Conservation (phyloP, 2,888 invertebrate genomes). For the Osmoderma eremita region DNA sequence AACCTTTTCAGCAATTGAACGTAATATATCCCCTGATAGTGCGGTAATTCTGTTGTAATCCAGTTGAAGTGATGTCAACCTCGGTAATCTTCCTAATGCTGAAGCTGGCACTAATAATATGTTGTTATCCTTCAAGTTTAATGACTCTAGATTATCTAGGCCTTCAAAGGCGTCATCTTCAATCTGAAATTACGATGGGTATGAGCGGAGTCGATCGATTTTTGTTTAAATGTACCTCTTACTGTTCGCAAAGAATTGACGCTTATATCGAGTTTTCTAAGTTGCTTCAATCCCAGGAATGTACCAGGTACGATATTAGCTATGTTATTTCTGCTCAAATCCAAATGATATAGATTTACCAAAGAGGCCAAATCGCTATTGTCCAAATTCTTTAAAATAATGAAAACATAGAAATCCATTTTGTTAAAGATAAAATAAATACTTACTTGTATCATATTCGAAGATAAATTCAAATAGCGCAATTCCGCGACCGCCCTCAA, state of each 20-base stretch:
- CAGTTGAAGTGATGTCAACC: conserved; percentile 77
- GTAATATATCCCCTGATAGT: conserved; percentile 80
- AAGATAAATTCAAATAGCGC: conserved; percentile 81
- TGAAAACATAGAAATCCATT: not conserved
- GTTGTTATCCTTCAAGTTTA: conserved; percentile 87
- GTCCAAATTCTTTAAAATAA: conserved; percentile 74
- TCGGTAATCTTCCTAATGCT: conserved; percentile 82
- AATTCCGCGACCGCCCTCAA: conserved; percentile 76
- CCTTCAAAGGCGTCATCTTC: conserved; percentile 91
- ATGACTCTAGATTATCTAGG: conserved; percentile 76
- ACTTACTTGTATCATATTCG: conserved; percentile 84
- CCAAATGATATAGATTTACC: conserved; percentile 76
- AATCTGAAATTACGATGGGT: conserved; percentile 70
- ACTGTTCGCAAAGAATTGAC: conserved; percentile 89
- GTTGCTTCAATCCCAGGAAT: conserved; percentile 77
- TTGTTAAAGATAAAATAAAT: not conserved
- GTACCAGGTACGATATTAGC: conserved; percentile 84
- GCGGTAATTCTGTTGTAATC: conserved; percentile 91
- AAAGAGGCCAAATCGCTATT: conserved; percentile 76
- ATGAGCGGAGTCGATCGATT: conserved; percentile 1
- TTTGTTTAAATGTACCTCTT: conserved; percentile 52
- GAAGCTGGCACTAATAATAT: conserved; percentile 86
- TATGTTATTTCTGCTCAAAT: conserved; percentile 86
- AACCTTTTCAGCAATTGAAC: conserved; percentile 76
- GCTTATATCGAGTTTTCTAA: conserved; percentile 82